Base-by-base conservation (phyloP, 2,888 invertebrate species). In the Nymphalis c-album region DNA sequence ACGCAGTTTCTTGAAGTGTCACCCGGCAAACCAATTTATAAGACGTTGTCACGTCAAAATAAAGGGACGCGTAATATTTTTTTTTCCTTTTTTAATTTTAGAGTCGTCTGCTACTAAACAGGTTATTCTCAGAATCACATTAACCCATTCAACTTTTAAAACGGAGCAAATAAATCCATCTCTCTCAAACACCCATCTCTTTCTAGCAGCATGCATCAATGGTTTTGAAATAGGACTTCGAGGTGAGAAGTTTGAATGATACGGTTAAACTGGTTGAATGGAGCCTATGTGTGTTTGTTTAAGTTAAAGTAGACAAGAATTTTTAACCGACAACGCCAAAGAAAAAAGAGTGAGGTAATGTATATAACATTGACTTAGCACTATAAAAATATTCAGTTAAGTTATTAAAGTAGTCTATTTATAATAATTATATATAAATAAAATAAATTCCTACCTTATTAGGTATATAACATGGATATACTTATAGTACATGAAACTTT, bases 101-200 rank as follows among this genome's bases (percentile, higher is more conserved):
- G 64, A 63, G 51, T 18, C 63, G 64, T 64, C 70, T 62, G 62
- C 59, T 55, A 64, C 55, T 55, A 65, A 70, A 70, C 70, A 68
- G 70, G 70, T 70, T 71, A 60, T 71, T 67, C 71, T 69, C 31
- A 47, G 69, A 67, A 71, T 55, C 57, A 57, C 47, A 55, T 47
- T 50, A 46, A 61, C 63, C 69, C 63, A 64, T 67, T 64, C 64
- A 67, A 67, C 57, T 63, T 65, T 62, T 61, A 62, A 67, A 65
- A 65, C 57, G 64, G 63, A 64, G 59, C 67, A 69, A 69, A 67
- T 69, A 67, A 63, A 17, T 40, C 45, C 18, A 22, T 63, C 69
- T 62, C 65, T 26, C 53, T 69, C 59, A 45, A 58, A 35, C 61
- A 40, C 18, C 18, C 58, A 40, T 18, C 65, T 53, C 53, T 55